Conservation (phyloP, 2,113 vertebrate species). For the Limanda limanda region DNA sequence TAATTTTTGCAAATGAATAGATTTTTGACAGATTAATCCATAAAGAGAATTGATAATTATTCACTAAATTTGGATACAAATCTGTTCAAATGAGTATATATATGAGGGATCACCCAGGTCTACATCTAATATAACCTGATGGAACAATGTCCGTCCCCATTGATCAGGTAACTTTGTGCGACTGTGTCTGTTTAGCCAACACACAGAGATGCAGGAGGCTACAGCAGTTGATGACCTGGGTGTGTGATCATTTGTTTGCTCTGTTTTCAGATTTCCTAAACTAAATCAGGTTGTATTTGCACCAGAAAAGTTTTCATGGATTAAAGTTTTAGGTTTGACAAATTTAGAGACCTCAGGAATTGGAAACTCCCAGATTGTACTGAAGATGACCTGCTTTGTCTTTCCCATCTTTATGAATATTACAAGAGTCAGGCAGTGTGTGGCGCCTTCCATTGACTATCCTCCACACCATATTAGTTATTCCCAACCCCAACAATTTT, state of each 20-base stretch:
- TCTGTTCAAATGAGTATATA: too few species aligned
- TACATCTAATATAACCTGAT: too few species aligned
- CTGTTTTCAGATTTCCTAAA: conserved; percentile 3
- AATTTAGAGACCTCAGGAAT: neutral
- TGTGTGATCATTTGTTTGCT: neutral
- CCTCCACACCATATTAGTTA: neutral
- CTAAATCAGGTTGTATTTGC: neutral
- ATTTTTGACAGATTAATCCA: too few species aligned
- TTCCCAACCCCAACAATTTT: neutral
- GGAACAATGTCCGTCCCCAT: too few species aligned
- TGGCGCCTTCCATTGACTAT: neutral
- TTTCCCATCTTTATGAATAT: neutral
- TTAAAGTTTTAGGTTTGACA: neutral
- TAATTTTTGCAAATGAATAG: too few species aligned
- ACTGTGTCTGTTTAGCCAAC: conserved; percentile 47
- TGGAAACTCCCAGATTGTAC: neutral
- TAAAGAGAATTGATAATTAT: too few species aligned
- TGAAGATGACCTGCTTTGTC: neutral
- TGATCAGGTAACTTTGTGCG: conserved; percentile 3
- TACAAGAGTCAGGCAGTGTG: neutral
- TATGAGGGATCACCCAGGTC: too few species aligned
- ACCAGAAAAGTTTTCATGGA: neutral
- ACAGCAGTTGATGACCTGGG: conserved; percentile 4
- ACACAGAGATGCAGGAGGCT: conserved; percentile 17
- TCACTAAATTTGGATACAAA: too few species aligned